A percentile compares a stretch with the other conserved stretches of the same genome.
These are phyloP conservation scores for Trematocara marginatum DNA, from an alignment of 2,113 vertebrate genomes.

Conservation along the genomic window DNA sequence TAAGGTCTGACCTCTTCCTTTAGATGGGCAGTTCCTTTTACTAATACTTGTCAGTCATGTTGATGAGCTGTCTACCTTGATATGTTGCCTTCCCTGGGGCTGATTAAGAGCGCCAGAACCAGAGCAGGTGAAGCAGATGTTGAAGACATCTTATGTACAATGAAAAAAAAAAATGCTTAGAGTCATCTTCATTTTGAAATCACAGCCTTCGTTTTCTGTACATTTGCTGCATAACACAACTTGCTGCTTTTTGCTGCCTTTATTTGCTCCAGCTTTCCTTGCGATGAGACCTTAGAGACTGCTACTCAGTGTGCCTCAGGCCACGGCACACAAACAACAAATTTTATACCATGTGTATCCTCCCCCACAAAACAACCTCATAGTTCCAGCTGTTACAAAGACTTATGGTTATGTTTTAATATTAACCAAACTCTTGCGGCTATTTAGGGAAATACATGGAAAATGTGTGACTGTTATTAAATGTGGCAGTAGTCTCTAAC, in stretches of 20 bases:
- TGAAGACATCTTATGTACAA: not conserved
- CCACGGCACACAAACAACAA: not conserved
- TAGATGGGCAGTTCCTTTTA: not conserved
- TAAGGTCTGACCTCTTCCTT: not conserved
- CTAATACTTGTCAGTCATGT: constrained; percentile 2
- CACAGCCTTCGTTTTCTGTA: not conserved
- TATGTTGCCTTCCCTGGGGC: not conserved
- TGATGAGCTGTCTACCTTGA: constrained; percentile 13
- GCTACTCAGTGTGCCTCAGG: not conserved
- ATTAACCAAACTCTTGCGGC: not conserved
- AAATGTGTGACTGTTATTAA: not conserved
- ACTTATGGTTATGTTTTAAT: not conserved
- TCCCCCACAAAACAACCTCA: not conserved
- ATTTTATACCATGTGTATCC: not conserved
- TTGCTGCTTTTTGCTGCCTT: not conserved
- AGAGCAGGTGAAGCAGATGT: constrained; percentile 6
- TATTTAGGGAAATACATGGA: not conserved
- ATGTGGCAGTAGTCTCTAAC: not conserved
- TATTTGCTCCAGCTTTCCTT: not conserved
- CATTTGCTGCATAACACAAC: not conserved
- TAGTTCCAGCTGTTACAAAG: not conserved
- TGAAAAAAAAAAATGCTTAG: not conserved
- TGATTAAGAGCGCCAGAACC: not conserved
- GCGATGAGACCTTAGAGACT: not conserved
- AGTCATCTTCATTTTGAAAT: not conserved